phyloP scores from a whole-genome alignment of 2,113 vertebrate genomes.

The Sterrhoptilus dennistouni region DNA sequence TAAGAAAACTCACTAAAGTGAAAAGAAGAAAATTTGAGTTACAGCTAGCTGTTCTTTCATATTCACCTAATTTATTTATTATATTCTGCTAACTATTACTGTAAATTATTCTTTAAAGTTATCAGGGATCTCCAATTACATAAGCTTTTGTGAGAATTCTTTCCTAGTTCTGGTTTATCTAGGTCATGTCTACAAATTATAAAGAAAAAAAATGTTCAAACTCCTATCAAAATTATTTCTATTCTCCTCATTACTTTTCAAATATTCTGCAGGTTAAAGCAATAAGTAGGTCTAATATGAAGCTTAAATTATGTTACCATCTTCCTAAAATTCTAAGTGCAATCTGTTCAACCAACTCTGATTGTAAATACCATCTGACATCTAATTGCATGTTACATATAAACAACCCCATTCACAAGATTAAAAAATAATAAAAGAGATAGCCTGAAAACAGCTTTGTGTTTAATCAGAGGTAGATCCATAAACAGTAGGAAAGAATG shows the following conservation, averaged over 20 bases:
- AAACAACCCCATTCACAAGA: not conserved
- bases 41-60: not conserved
- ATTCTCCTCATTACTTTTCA: not conserved
- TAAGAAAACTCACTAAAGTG: not conserved
- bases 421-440: not conserved
- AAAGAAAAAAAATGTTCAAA: not conserved
- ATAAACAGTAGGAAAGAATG: not conserved
- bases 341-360: not conserved
- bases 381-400: not conserved
- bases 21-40: not conserved
- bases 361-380: not conserved
- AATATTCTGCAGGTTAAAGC: not conserved
- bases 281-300: not conserved
- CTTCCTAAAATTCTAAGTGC: not conserved
- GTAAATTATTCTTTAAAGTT: not conserved
- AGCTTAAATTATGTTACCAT: not conserved
- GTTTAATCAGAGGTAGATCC: not conserved
- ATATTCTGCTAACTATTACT: not conserved
- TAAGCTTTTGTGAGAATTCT: not conserved
- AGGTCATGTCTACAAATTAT: not conserved
- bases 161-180: not conserved
- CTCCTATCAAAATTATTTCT: not conserved
- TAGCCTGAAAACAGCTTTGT: not conserved
- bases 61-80: not conserved
- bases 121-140: not conserved